Conservation (phyloP, 2,797 vertebrate genomes). For the Taenioides sp. region DNA sequence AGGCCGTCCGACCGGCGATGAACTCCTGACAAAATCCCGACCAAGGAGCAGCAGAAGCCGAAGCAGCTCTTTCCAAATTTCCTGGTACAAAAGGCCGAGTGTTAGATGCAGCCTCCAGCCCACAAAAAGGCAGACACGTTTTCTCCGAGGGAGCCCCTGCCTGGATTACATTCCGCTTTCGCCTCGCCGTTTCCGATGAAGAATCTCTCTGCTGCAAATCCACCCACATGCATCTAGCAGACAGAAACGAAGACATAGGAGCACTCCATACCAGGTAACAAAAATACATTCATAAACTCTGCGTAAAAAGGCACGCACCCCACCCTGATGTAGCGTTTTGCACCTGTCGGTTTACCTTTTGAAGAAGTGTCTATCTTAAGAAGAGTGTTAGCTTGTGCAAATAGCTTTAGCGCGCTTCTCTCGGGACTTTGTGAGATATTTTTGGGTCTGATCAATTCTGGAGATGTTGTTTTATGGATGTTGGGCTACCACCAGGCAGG, state of each 20-base stretch:
- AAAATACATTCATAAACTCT: background rate
- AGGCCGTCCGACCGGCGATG: constrained; percentile 65
- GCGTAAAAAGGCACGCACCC: constrained; percentile 42
- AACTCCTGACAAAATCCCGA: constrained; percentile 68
- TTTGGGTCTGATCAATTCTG: constrained; percentile 5
- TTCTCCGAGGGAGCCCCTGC: constrained; percentile 58
- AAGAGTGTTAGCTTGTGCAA: background rate
- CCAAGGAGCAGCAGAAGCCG: constrained; percentile 63
- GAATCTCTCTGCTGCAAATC: constrained; percentile 64
- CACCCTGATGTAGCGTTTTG: constrained; percentile 49
- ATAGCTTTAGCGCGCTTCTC: constrained; percentile 18
- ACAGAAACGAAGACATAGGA: constrained; percentile 58
- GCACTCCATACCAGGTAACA: constrained; percentile 70
- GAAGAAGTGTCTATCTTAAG: constrained; percentile 26
- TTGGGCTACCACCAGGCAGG: constrained; percentile 32
- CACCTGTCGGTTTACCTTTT: constrained; percentile 33
- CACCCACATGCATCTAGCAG: constrained; percentile 69
- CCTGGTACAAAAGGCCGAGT: constrained; percentile 46
- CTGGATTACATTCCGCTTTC: constrained; percentile 67
- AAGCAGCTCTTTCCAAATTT: constrained; percentile 39
- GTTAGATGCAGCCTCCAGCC: constrained; percentile 52
- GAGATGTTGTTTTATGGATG: constrained; percentile 14
- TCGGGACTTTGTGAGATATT: constrained; percentile 33
- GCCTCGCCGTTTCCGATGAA: constrained; percentile 56
- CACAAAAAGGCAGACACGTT: constrained; percentile 53